Base-by-base conservation (phyloP, 2,888 invertebrate species). In the Carcina quercana region DNA sequence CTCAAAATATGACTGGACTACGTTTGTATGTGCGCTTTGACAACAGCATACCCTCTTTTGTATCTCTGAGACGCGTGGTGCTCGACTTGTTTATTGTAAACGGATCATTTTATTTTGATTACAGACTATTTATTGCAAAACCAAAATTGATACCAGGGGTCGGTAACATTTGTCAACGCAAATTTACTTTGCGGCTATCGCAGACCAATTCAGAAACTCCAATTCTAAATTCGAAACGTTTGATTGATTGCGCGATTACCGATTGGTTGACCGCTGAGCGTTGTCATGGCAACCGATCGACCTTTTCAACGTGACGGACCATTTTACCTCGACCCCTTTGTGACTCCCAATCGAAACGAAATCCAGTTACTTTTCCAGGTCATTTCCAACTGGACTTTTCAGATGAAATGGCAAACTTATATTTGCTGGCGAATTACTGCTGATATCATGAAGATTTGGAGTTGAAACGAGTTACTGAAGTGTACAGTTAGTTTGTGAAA, bases 181-280 rank as follows among this genome's bases (percentile, higher is more conserved):
- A n/a, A n/a, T n/a, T n/a, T n/a, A n/a, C n/a, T n/a, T n/a, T n/a
- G 19, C 2, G n/a, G n/a, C n/a, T n/a, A n/a, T n/a, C n/a, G n/a
- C n/a, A n/a, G n/a, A 1, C n/a, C 13, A 13, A 29, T 29, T 10
- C 30, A 17, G 24, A 15, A 21, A 25, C 40, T 40, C 40, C 35
- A 32, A 32, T 38, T 48, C 45, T 49, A 47, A 46, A 51, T 56
- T 50, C 45, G 43, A 48, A 65, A 57, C 50, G 46, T 49, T 63
- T 69, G 72, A 74, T 73, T 64, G 71, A 75, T 74, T 54, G 55
- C 58, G 46, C 58, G 64, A 68, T 69, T 65, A 66, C 53, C 53
- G 53, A 63, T 59, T 53, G 59, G 61, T 60, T 63, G 66, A 67
- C 65, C 62, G 54, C 53, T 52, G 43, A 59, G 53, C 50, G 43